phyloP scores from a whole-genome alignment of 92 coral and sea anemone genomes.

The Pocillopora meandrina region DNA sequence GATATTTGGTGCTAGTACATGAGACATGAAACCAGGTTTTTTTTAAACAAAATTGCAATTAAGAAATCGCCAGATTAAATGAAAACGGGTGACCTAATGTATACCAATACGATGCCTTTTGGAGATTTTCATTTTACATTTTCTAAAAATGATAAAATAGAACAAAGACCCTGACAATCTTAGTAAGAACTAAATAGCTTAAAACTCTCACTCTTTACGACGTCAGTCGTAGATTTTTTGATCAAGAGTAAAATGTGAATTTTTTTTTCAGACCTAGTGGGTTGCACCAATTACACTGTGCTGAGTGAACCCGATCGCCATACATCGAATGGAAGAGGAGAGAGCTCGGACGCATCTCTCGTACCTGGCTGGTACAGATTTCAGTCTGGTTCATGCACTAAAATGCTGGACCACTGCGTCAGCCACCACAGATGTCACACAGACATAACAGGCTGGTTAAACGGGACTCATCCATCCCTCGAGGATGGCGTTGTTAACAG shows the following conservation, averaged over 20 bases:
- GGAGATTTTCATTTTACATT: too few relatives aligned
- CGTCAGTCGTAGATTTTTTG: neutral
- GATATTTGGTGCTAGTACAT: too few relatives aligned
- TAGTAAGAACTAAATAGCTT: too few relatives aligned
- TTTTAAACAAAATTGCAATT: too few relatives aligned
- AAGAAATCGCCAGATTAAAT: too few relatives aligned
- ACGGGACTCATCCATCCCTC: constrained; percentile 5
- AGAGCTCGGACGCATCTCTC: neutral
- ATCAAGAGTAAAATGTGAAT: too few relatives aligned
- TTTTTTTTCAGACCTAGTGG: neutral
- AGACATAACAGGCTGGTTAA: constrained; percentile 1
- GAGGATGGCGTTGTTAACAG: constrained; percentile 16
- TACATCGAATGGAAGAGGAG: constrained; percentile 9
- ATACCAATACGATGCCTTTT: too few relatives aligned
- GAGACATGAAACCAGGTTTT: too few relatives aligned
- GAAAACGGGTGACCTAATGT: too few relatives aligned
- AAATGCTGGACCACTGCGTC: constrained; percentile 9
- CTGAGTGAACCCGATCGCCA: constrained; percentile 15
- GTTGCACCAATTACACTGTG: neutral
- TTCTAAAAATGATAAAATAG: too few relatives aligned
- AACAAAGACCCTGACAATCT: too few relatives aligned
- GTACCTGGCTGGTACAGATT: constrained; percentile 19
- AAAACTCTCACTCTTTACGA: too few relatives aligned
- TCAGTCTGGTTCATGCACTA: constrained; percentile 17
- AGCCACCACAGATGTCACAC: constrained; percentile 6